Evolutionary conservation across 2,888 invertebrate genomes (phyloP), one percentile per base, ranked within the genome.

Genomic region (Polylopha cassiicola): DNA sequence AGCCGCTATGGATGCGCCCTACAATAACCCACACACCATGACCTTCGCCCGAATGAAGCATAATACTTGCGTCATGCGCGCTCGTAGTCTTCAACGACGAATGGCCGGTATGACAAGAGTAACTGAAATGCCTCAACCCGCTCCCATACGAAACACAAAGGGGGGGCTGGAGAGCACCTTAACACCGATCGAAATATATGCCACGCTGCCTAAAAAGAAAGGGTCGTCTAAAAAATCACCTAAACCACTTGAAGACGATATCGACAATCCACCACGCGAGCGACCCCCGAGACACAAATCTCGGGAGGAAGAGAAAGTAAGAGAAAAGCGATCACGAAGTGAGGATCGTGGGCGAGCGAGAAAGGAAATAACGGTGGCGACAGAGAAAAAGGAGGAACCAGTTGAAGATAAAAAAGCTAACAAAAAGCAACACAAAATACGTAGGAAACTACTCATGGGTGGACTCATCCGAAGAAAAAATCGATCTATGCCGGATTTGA

Each of bases 21-120:
- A 95, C 60, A 95, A 95, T 65, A 95, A 95, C 72, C 94, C 95
- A 0, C 95, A 96, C 55, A 95, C 95, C 2, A 91, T 95, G 73
- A 94, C 95, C 1, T 91, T 94, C 52, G 97, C 97, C 1, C 89
- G 95, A 61, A 96, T 95, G 94, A 97, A 96, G 68, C 96, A 97
- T 73, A 97, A 96, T 58, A 94, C 95, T 3, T 97, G 97, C 63
- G 92, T 97, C 0, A 95, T 97, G 94, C 88, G 96, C 36, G 92
- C 95, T 0, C 88, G 96, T 36, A 94, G 94, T 61, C 87, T 97
- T 10, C 95, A 96, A 58, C 88, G 95, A 9, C 87, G 94, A 47
- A 91, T 95, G 71, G 87, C 92, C 0, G 91, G 92, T 41, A 89
- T 90, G 62, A 90, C 89, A 48, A 89, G 91, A 18, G 87, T 89